Base-by-base conservation (phyloP, 2,797 vertebrate species). In the Crax fasciolata region DNA sequence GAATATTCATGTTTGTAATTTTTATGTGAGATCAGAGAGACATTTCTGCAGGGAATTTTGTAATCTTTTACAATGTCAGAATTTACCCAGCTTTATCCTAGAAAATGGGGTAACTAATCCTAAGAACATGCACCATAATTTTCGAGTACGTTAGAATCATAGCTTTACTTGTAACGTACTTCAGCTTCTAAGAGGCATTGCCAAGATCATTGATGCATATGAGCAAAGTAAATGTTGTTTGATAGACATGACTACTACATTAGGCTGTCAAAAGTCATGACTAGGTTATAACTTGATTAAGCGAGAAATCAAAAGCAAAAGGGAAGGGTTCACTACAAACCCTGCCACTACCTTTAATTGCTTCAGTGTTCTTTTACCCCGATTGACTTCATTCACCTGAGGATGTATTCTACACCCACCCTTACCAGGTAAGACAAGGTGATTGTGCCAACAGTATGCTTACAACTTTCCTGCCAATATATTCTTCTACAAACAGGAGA, bases 351-450 rank as follows among this genome's bases (percentile, higher is more conserved):
- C 15, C 74, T 1, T 74, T 48, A 49, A 10, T 63, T 78, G 9
- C 35, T 78, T 90, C 51, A 16, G 19, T 72, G 35, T 88, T 75
- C 25, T n/a, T n/a, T 78, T 80, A 24, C 6, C 10, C 63, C 48
- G 13, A 58, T 23, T 81, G 20, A 16, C 16, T 59, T 79, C 1
- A 6, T 48, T 68, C 55, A 11, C 11, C 27, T 3, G 27, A 74
- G 32, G 78, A 89, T 46, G 46, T 71, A 20, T 28, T 39, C 46
- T 41, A 35, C 28, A 27, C 14, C 14, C 23, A 46, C 13, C 6
- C 25, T 81, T 38, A 18, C 10, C 55, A 95, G 94, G 90, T 94
- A 92, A 94, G 93, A 13, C 4, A 13, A 85, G 35, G 12, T 62
- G 51, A 17, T 49, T 84, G 19, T 61, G 25, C 30, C 28, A 65